Percentiles rank a stretch among this genome's conserved stretches.
phyloP scores from a whole-genome alignment of 2,888 invertebrate species.

The Lycaena phlaeas region DNA sequence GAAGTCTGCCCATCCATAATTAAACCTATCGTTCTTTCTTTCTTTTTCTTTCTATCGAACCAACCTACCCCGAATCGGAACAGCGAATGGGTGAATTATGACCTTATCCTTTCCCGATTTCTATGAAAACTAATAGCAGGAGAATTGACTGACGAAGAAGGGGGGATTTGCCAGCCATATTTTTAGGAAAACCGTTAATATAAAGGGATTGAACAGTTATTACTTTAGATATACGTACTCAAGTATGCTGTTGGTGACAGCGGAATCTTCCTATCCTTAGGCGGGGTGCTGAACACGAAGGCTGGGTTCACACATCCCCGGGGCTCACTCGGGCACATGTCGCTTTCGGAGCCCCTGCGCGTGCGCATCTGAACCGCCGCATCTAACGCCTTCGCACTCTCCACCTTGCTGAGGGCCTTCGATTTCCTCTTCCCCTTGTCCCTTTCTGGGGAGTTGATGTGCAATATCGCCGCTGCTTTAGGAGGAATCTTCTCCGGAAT shows the following conservation, averaged over 20 bases:
- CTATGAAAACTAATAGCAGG: too few relatives aligned
- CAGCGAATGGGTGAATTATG: too few relatives aligned
- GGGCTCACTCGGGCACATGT: slow-evolving; percentile 42
- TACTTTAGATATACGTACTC: slow-evolving; percentile 46
- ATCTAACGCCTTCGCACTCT: slow-evolving; percentile 49
- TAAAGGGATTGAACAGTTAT: too few relatives aligned
- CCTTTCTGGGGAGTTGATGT: slow-evolving; percentile 65
- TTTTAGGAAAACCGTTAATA: too few relatives aligned
- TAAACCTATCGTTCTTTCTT: too few relatives aligned
- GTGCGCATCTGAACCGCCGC: slow-evolving; percentile 40
- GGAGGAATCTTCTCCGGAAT: slow-evolving; percentile 72
- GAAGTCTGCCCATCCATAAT: too few relatives aligned
- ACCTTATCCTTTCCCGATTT: too few relatives aligned
- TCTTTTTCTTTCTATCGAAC: too few relatives aligned
- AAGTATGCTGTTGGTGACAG: slow-evolving; percentile 57
- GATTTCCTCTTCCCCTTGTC: slow-evolving; percentile 46
- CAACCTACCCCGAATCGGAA: too few relatives aligned
- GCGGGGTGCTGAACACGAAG: slow-evolving; percentile 67
- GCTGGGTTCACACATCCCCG: slow-evolving; percentile 59
- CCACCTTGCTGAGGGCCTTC: slow-evolving; percentile 53
- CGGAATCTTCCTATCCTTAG: slow-evolving; percentile 58
- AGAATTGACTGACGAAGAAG: too few relatives aligned
- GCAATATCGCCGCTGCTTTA: slow-evolving; percentile 75
- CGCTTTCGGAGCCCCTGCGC: slow-evolving; percentile 61
- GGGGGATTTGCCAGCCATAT: too few relatives aligned